Base-by-base conservation (phyloP, 2,113 vertebrate genomes). In the Brachypteracias leptosomus region DNA sequence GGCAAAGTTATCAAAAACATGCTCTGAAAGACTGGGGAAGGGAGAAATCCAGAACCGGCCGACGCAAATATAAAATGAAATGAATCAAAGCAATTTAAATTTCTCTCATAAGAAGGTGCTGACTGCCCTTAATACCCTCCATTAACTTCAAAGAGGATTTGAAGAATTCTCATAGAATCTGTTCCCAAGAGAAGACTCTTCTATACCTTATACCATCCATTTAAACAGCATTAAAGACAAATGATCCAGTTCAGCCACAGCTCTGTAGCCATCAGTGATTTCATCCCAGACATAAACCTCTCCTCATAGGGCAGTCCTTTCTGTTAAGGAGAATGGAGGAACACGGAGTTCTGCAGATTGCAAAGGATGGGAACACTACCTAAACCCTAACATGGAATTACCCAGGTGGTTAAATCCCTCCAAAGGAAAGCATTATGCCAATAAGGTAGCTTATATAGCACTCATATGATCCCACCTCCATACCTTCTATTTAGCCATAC, bases 141-240 rank as follows among this genome's bases (percentile, higher is more conserved):
- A 88, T 89, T 93, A 92, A 92, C 93, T 95, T 95, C 90, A 96
- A 97, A 97, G 78, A 84, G 31, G 68, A 93, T 75, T 21, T 81
- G 70, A 92, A 71, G 71, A 89, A 88, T 68, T 96, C 93, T 86
- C 95, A 90, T 52, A 74, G 55, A 93, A 90, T 88, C 80, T 78
- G 16, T 63, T 89, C 90, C 51, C 67, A 89, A 74, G 55, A 85
- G 74, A 89, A 93, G 42, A 13, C 55, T 90, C 79, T 59, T 57
- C 81, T 61, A 22, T 36, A 83, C 63, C 62, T 88, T 93, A 82
- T 82, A 89, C 54, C 9, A 15, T 82, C 59, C 72, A 62, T 66
- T 95, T 71, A 71, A 88, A 70, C 28, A 66, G 36, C 55, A 33
- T 21, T 83, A 85, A 93, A 77, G 78, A 36, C 46, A 93, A 70